Percentiles rank a stretch among this genome's conserved stretches.
These are phyloP conservation scores for Cinara cedri DNA, from an alignment of 2,888 invertebrate genomes.

Conservation along the genomic window DNA sequence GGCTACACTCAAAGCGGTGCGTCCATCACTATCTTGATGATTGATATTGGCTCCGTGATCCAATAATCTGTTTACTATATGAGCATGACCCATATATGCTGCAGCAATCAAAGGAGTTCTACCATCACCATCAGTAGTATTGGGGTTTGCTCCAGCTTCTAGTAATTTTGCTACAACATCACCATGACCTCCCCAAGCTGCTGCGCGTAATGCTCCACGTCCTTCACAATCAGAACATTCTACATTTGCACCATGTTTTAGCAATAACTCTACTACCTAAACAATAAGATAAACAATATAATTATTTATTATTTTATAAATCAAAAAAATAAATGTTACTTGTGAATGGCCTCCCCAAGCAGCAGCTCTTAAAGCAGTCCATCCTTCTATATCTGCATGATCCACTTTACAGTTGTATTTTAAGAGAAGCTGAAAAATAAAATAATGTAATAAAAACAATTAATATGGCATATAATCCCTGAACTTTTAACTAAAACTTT, in stretches of 20 bases:
- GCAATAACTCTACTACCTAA: constrained; percentile 78
- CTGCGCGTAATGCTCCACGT: constrained; percentile 86
- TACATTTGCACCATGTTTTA: constrained; percentile 80
- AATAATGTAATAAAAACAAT: neutral
- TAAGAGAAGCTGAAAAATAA: constrained; percentile 63
- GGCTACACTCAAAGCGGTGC: constrained; percentile 87
- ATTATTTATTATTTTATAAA: neutral
- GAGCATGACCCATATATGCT: constrained; percentile 95
- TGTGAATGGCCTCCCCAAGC: constrained; percentile 96
- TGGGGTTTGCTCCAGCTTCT: constrained; percentile 74
- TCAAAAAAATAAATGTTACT: constrained; percentile 63
- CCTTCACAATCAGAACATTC: constrained; percentile 88
- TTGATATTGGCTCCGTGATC: constrained; percentile 83
- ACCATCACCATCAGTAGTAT: constrained; percentile 85
- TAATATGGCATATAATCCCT: neutral
- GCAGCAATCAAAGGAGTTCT: constrained; percentile 93
- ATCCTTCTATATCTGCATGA: constrained; percentile 83
- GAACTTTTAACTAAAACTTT: neutral
- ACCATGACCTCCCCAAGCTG: constrained; percentile 93
- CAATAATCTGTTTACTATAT: constrained; percentile 82
- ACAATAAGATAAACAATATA: neutral
- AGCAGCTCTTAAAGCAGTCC: constrained; percentile 89
- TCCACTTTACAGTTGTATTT: constrained; percentile 74
- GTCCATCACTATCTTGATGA: constrained; percentile 85
- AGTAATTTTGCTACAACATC: constrained; percentile 63